These are phyloP conservation scores for Cryptoblepharus egeriae DNA, from an alignment of 2,797 vertebrate genomes.

Conservation along the genomic window DNA sequence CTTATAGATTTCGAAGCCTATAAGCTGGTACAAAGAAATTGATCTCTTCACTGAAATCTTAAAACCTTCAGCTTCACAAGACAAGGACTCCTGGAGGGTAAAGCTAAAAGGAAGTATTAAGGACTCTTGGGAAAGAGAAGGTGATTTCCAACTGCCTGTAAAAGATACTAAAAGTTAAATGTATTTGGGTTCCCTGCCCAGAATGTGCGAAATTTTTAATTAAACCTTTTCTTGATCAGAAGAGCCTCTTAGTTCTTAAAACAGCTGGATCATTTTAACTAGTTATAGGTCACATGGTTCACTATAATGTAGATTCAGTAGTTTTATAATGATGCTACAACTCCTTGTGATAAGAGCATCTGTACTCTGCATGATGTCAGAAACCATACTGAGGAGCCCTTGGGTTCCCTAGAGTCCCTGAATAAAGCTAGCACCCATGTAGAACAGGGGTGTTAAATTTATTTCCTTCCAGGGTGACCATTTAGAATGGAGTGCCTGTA, in stretches of 20 bases:
- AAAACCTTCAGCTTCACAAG: slow-evolving; percentile 23
- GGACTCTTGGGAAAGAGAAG: background rate
- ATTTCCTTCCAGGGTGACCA: no score
- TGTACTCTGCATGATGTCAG: background rate
- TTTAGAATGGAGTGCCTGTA: no score
- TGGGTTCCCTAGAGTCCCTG: background rate
- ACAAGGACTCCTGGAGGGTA: slow-evolving; percentile 29
- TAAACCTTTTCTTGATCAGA: fast-evolving
- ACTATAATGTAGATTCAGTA: background rate
- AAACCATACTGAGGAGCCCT: background rate
- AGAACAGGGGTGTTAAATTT: background rate
- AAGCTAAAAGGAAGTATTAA: slow-evolving; percentile 23
- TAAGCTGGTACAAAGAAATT: background rate
- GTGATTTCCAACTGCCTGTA: fast-evolving
- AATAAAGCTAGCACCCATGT: background rate
- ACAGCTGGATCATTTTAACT: background rate
- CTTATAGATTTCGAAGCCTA: background rate
- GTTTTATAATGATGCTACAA: background rate
- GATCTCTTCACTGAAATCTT: slow-evolving; percentile 29
- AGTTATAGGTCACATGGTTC: background rate
- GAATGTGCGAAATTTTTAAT: slow-evolving; percentile 5
- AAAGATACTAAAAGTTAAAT: background rate
- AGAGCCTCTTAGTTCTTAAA: background rate
- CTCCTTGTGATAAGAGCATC: background rate
- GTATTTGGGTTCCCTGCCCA: background rate